phyloP scores from a whole-genome alignment of 1,140 invertebrate species.

The Acromyrmex charruanus region DNA sequence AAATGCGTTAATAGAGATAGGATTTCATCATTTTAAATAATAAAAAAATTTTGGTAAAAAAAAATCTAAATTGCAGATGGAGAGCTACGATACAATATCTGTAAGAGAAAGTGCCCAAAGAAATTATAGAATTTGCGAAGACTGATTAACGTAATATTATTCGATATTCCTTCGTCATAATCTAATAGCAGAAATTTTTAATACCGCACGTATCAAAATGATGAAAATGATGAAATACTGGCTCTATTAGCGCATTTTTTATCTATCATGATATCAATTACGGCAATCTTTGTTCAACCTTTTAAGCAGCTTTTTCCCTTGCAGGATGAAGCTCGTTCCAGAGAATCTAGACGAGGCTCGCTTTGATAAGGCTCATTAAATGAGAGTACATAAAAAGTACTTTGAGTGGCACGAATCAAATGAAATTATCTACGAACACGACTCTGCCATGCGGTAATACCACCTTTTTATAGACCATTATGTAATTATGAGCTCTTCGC shows the following conservation, averaged over 20 bases:
- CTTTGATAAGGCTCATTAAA: conserved; percentile 44
- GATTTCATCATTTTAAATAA: too few species aligned
- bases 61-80: too few species aligned
- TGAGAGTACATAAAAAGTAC: conserved; percentile 35
- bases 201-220: conserved; percentile 1
- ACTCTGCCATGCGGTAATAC: conserved; percentile 25
- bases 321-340: conserved; percentile 9
- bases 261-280: conserved; percentile 30
- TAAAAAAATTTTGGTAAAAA: too few species aligned
- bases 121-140: neutral
- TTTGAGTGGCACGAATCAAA: conserved; percentile 47
- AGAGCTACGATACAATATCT: neutral
- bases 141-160: conserved; percentile 6
- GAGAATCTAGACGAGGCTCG: conserved; percentile 31
- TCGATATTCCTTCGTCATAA: neutral
- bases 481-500: conserved; percentile 26
- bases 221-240: too few species aligned
- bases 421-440: conserved; percentile 33
- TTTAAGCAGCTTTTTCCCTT: conserved; percentile 29
- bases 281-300: conserved; percentile 21
- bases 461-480: conserved; percentile 11
- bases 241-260: conserved; percentile 21
- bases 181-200: neutral
- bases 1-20: too few species aligned
- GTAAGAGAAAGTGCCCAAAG: neutral